Conservation (phyloP, 2,113 vertebrate genomes). For the Ageneiosus marmoratus region DNA sequence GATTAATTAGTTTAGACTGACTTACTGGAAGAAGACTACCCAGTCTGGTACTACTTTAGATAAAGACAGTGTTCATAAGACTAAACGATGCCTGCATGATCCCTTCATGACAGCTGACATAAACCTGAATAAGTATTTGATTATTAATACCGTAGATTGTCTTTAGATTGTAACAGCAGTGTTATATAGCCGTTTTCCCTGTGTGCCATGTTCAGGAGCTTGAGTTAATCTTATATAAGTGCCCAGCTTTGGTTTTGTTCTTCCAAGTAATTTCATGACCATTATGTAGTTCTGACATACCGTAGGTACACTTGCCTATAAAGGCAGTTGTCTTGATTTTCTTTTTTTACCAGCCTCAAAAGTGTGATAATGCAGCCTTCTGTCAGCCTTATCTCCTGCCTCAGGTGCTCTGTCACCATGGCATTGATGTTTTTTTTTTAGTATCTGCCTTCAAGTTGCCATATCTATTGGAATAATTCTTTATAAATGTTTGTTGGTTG, state of each 20-base stretch:
- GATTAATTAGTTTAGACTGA: background rate
- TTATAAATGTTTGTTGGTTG: background rate
- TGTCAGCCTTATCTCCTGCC: constrained; percentile 7
- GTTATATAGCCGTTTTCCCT: background rate
- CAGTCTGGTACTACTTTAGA: background rate
- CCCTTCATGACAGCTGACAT: background rate
- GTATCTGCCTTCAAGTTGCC: background rate
- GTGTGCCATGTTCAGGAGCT: background rate
- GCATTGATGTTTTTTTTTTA: background rate
- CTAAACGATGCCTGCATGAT: background rate
- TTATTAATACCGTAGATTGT: background rate
- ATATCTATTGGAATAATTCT: background rate
- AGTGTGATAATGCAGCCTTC: constrained; percentile 2
- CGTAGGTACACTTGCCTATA: background rate
- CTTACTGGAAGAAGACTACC: background rate
- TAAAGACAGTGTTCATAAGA: background rate
- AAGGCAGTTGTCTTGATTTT: background rate
- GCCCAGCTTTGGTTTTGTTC: constrained; percentile 7
- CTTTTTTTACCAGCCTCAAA: background rate
- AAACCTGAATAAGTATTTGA: background rate
- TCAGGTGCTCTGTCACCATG: background rate
- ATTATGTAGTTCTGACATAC: background rate
- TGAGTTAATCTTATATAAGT: background rate
- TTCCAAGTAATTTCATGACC: constrained; percentile 9
- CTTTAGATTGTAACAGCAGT: background rate